phyloP scores from a whole-genome alignment of 2,113 vertebrate species.

The Ictidomys tridecemlineatus region DNA sequence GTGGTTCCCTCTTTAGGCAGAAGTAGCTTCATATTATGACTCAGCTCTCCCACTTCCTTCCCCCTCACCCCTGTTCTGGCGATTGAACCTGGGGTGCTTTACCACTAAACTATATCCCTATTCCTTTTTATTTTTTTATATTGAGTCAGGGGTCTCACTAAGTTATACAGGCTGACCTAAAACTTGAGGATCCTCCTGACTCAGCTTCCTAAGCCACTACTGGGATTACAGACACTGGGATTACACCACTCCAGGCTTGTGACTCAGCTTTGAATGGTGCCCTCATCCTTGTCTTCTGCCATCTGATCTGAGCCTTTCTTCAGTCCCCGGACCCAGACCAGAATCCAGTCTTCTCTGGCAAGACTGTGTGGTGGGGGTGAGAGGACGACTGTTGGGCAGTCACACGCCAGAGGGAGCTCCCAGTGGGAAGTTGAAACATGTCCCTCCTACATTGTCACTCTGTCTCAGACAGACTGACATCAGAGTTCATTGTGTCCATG shows the following conservation, averaged over 20 bases:
- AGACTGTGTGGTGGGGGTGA: neutral
- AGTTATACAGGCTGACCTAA: too few species aligned
- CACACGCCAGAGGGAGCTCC: neutral
- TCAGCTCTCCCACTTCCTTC: neutral
- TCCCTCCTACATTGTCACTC: neutral
- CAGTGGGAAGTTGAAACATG: slow-evolving; percentile 19
- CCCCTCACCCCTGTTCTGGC: too few species aligned
- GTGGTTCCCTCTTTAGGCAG: neutral
- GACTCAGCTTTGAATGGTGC: slow-evolving; percentile 46
- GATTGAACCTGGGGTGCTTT: too few species aligned
- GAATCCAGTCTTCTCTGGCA: slow-evolving; percentile 47
- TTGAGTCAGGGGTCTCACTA: too few species aligned
- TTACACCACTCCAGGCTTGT: neutral
- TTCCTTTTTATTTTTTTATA: too few species aligned
- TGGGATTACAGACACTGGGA: too few species aligned
- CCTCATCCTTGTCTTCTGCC: slow-evolving; percentile 40
- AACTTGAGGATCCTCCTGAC: too few species aligned
- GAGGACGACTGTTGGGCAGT: slow-evolving; percentile 38
- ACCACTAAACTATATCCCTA: too few species aligned
- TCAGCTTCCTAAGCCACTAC: too few species aligned
- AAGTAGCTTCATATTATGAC: neutral
- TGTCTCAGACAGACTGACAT: neutral
- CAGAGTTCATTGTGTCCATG: neutral
- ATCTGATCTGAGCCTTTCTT: slow-evolving; percentile 55
- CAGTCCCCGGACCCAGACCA: neutral